Evolutionary conservation across 2,888 invertebrate species (phyloP), one percentile per base, ranked within the genome.

Genomic region (Hemicrepidius hirtus): DNA sequence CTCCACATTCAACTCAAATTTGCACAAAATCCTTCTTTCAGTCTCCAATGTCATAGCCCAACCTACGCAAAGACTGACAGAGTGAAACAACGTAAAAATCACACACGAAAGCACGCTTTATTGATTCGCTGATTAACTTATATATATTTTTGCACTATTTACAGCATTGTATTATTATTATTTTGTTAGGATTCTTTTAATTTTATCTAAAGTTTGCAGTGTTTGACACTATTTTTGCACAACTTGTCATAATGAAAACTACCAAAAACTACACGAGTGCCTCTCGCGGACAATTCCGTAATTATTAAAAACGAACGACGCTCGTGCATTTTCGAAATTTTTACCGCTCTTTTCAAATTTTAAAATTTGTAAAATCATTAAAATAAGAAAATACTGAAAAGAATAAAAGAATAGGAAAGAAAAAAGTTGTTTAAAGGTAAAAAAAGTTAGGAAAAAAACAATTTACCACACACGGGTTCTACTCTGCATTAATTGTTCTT

Each of bases 1-100:
- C 85, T 84, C 86, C 86, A 86, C 86, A 85, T 85, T 83, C 84
- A 85, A 81, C 76, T 76, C 75, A 78, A 80, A 79, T 82, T 81
- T 79, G 80, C 80, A 81, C 78, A 80, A 80, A 82, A 82, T 81
- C 80, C 79, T 78, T 77, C 79, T 74, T 81, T 80, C 80, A 78
- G 81, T 82, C 80, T 80, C 81, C 83, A 86, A 85, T 86, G 85
- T 85, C 86, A 86, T 86, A 82, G 86, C 86, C 86, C 84, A 85
- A 80, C 84, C 83, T 83, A 83, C 83, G 81, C 83, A 81, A 77
- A 76, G 66, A 68, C 65, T 16, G 50, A 46, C 60, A 65, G 32
- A 55, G 50, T 49, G 49, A 65, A 67, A 24, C 32, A 40, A 59
- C 41, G 21, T 46, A 44, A 59, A 20, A 57, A 32, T 65, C 57